A percentile compares a stretch with the other conserved stretches of the same genome.
Evolutionary conservation across 2,888 invertebrate species (phyloP).

Genomic region (Phortica okadai): DNA sequence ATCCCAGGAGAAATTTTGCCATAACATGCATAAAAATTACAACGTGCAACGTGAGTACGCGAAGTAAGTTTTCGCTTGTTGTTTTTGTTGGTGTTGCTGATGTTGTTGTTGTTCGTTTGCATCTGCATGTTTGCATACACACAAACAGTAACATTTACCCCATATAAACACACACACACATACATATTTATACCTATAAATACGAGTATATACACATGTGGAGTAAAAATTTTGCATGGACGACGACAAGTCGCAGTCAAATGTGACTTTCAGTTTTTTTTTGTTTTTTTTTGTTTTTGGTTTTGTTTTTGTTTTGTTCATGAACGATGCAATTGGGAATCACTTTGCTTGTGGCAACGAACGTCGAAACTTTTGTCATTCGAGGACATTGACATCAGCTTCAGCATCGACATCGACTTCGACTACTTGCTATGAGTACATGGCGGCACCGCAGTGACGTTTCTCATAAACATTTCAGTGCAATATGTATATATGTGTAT

Average conservation of each 20-base stretch:
- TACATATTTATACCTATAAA: background rate
- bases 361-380: slow-evolving; percentile 22
- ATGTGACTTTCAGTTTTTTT: background rate
- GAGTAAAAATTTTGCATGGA: slow-evolving; percentile 12
- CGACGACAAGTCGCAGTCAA: background rate
- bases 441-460: background rate
- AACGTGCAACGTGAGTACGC: slow-evolving; percentile 51
- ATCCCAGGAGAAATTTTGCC: slow-evolving; percentile 6
- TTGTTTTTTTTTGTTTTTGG: background rate
- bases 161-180: background rate
- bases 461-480: background rate
- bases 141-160: no score
- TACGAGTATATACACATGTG: background rate
- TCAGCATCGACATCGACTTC: background rate
- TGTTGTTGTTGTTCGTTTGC: no score
- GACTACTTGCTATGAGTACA: background rate
- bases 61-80: background rate
- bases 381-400: slow-evolving; percentile 6
- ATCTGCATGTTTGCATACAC: background rate
- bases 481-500: slow-evolving; percentile 26
- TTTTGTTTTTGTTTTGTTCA: background rate
- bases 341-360: slow-evolving; percentile 20
- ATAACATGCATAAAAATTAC: slow-evolving; percentile 62
- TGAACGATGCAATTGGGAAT: slow-evolving; percentile 20
- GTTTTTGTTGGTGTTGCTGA: no score